Conservation (phyloP, 2,113 vertebrate genomes). For the Eulemur macaco region DNA sequence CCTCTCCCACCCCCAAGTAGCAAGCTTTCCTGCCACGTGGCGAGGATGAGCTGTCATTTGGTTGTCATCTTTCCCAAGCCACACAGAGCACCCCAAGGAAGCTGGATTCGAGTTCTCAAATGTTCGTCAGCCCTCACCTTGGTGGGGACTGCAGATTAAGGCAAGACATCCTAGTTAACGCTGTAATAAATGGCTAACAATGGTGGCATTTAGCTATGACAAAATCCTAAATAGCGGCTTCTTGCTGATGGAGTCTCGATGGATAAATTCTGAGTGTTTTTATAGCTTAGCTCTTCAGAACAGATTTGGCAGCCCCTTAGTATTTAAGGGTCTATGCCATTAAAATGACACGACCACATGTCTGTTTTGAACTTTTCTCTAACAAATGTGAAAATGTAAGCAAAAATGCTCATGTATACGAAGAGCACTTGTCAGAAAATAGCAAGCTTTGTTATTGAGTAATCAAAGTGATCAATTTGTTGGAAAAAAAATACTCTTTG, state of each 20-base stretch:
- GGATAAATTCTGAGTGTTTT: conserved; percentile 79
- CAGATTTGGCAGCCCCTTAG: conserved; percentile 77
- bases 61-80: background rate
- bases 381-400: conserved; percentile 77
- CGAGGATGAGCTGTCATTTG: background rate
- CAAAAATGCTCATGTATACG: conserved; percentile 51
- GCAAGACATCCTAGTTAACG: conserved; percentile 75
- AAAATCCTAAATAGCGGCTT: conserved; percentile 73
- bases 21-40: background rate
- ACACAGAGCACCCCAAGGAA: background rate
- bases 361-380: conserved; percentile 83
- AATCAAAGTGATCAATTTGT: conserved; percentile 59
- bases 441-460: background rate
- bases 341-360: conserved; percentile 79
- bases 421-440: conserved; percentile 12
- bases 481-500: conserved; percentile 15
- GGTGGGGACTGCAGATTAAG: conserved; percentile 57
- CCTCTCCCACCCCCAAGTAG: background rate
- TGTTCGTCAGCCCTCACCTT: conserved; percentile 37
- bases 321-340: conserved; percentile 81
- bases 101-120: background rate
- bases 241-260: conserved; percentile 71
- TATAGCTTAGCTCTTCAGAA: conserved; percentile 80
- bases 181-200: conserved; percentile 76
- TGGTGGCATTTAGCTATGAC: conserved; percentile 74